Evolutionary conservation across 2,797 vertebrate species (phyloP).

Genomic region (Xenopus petersii): DNA sequence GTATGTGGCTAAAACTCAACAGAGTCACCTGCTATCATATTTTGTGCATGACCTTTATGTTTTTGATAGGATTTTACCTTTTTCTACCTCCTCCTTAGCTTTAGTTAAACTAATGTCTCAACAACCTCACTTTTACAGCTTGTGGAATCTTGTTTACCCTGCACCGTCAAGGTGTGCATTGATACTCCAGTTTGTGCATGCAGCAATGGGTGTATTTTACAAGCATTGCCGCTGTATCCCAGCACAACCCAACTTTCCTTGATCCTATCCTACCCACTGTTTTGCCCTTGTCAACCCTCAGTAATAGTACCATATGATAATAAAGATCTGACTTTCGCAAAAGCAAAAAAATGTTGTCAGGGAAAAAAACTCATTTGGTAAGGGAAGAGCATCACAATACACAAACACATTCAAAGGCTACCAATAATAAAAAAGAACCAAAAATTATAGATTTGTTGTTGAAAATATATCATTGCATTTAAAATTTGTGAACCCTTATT

Average conservation of each 20-base stretch:
- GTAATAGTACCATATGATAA: conserved; percentile 54
- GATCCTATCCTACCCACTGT: conserved; percentile 70
- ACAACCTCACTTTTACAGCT: conserved; percentile 72
- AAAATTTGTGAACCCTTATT: too few relatives aligned
- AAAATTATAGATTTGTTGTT: too few relatives aligned
- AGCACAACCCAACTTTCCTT: conserved; percentile 69
- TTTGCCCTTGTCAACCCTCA: conserved; percentile 65
- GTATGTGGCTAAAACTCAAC: conserved; percentile 85
- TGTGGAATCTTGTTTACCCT: conserved; percentile 66
- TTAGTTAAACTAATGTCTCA: conserved; percentile 74
- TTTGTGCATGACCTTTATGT: conserved; percentile 90
- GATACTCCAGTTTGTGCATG: conserved; percentile 72
- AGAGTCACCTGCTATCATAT: conserved; percentile 74
- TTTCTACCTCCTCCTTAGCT: conserved; percentile 73
- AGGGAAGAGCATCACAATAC: too few relatives aligned
- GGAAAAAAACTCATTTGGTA: too few relatives aligned
- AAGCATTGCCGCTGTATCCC: conserved; percentile 74
- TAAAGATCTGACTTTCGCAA: conserved; percentile 13
- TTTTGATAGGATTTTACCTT: conserved; percentile 72
- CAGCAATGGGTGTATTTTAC: conserved; percentile 66
- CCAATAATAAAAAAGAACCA: too few relatives aligned
- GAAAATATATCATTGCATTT: too few relatives aligned
- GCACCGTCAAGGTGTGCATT: conserved; percentile 58
- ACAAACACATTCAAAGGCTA: too few relatives aligned
- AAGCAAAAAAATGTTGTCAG: too few relatives aligned